Conservation (phyloP, 2,888 invertebrate genomes). For the Sphecodes monilicornis region DNA sequence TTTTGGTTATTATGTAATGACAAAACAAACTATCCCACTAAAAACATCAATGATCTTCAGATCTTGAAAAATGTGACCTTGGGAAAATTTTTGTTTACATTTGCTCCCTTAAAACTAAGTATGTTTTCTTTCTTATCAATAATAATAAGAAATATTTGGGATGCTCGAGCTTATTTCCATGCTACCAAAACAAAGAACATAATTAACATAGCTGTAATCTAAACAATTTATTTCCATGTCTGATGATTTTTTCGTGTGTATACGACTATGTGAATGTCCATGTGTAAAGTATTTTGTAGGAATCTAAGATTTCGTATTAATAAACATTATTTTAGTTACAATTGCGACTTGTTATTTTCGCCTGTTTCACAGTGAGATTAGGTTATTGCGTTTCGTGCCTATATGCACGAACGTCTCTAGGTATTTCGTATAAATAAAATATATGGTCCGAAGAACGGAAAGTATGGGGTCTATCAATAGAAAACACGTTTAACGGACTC, state of each 20-base stretch:
- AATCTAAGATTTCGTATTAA: conserved; percentile 13
- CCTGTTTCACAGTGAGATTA: conserved; percentile 4
- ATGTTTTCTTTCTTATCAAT: not conserved
- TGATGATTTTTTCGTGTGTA: not conserved
- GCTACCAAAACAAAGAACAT: not conserved
- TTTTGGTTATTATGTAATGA: no score
- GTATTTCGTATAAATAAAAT: not conserved
- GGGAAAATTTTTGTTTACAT: not conserved
- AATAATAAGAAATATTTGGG: not conserved
- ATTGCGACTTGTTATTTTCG: not conserved
- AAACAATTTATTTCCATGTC: not conserved
- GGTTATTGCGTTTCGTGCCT: conserved; percentile 11
- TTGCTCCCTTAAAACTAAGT: not conserved
- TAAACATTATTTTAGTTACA: conserved; percentile 40
- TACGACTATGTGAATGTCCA: not conserved
- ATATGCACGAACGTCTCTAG: not conserved
- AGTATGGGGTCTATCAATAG: not conserved
- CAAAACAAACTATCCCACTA: not conserved
- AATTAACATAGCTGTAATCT: not conserved
- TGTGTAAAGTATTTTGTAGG: conserved; percentile 1
- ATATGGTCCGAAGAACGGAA: not conserved
- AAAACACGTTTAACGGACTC: not conserved
- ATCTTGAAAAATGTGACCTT: not conserved
- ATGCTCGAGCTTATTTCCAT: not conserved
- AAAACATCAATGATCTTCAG: not conserved